Conservation (phyloP, 2,888 invertebrate genomes). For the Hirtodrosophila cameraria region DNA sequence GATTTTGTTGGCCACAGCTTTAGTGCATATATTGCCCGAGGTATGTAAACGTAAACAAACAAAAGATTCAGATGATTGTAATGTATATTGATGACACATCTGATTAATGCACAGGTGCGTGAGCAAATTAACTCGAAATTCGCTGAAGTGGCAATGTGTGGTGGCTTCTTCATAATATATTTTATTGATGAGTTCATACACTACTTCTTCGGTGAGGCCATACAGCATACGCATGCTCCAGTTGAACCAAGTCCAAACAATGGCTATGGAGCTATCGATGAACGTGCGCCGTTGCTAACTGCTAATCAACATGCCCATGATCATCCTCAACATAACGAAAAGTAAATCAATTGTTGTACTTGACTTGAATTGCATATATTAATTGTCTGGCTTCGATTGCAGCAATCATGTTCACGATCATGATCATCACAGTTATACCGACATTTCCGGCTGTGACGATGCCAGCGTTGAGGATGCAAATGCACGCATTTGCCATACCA, state of each 20-base stretch:
- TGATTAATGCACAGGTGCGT: constrained; percentile 83
- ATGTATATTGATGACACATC: constrained; percentile 10
- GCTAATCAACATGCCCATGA: constrained; percentile 5
- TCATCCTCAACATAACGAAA: constrained; percentile 23
- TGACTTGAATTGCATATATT: neutral
- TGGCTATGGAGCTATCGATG: constrained; percentile 73
- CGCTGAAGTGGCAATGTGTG: constrained; percentile 88
- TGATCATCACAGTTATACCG: constrained; percentile 9
- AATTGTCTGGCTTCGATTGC: constrained; percentile 11
- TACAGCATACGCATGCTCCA: constrained; percentile 71
- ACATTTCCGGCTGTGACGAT: constrained; percentile 60
- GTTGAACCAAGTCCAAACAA: constrained; percentile 8
- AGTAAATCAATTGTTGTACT: constrained; percentile 25
- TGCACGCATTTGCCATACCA: constrained; percentile 87
- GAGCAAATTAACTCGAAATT: constrained; percentile 86
- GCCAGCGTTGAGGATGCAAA: constrained; percentile 75
- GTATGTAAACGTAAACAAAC: constrained; percentile 83
- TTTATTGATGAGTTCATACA: constrained; percentile 90
- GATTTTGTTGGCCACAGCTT: constrained; percentile 90
- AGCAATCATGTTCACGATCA: constrained; percentile 42
- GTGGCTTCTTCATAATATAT: constrained; percentile 90
- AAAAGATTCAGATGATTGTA: neutral
- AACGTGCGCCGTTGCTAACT: constrained; percentile 52
- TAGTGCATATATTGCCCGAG: constrained; percentile 93
- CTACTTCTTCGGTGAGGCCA: constrained; percentile 86